Evolutionary conservation across 2,797 vertebrate genomes (phyloP), one percentile per base, ranked within the genome.

Genomic region (Odontamblyopus rebecca): DNA sequence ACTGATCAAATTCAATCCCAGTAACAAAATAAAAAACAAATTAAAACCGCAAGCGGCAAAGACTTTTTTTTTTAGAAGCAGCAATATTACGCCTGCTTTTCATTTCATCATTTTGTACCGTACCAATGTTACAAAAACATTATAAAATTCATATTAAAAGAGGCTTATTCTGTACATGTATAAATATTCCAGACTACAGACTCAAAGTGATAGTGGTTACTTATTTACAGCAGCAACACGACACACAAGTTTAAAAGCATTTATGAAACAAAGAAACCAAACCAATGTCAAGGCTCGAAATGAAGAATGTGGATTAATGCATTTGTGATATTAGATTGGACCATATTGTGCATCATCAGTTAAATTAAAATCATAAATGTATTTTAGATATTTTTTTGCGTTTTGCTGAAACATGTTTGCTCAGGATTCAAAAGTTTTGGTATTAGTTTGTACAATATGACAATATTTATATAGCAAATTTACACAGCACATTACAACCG

Each of bases 141-240:
- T 68, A 27, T 56, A 69, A 57, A 59, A 48, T n/a, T 15, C 12
- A 73, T 51, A 71, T 23, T 61, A 19, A 79, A 38, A 74, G 11
- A 76, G 59, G 6, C 57, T 79, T n/a, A 76, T 6, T 67, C 68
- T 72, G 74, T 74, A 81, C 72, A 83, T 63, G 69, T 72, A 75
- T 59, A 83, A 48, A 84, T 30, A 67, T 18, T 67, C 73, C 57
- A 72, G 38, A 27, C 51, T 19, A 27, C 50, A 51, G 67, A 65
- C 76, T 68, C 62, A 48, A 53, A 13, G n/a, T 8, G 4, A 44
- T 77, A 81, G 75, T 81, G 78, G 71, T 82, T 73, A 73, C 6
- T 51, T 27, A 56, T 41, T 35, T 69, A 70, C 72, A 77, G 82
- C 70, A 75, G 71, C 68, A 56, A 70, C 62, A 0, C 57, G 35